A percentile compares a stretch with the other conserved stretches of the same genome.
phyloP scores from a whole-genome alignment of 2,888 invertebrate genomes.

The Aphodius granarius region DNA sequence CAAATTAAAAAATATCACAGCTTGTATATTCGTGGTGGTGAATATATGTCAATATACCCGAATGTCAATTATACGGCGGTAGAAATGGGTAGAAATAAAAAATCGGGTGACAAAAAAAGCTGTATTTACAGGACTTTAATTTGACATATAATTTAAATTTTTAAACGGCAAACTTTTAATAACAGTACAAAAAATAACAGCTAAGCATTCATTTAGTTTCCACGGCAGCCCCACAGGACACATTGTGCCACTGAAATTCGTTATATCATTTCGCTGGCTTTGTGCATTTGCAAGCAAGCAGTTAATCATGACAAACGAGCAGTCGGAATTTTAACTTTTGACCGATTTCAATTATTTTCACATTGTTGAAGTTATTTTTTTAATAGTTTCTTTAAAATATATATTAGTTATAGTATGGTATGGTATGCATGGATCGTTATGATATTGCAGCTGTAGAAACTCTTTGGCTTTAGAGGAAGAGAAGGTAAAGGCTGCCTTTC shows the following conservation, averaged over 20 bases:
- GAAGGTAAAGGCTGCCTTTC: too few relatives aligned
- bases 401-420: too few relatives aligned
- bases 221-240: not conserved
- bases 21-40: not conserved
- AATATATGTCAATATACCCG: not conserved
- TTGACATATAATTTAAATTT: constrained; percentile 2
- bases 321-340: not conserved
- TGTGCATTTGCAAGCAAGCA: not conserved
- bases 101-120: not conserved
- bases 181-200: constrained; percentile 5
- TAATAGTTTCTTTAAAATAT: too few relatives aligned
- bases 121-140: not conserved
- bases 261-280: not conserved
- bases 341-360: not conserved
- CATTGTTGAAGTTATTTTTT: not conserved
- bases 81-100: too few relatives aligned
- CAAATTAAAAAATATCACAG: not conserved
- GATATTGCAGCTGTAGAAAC: too few relatives aligned
- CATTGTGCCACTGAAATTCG: not conserved
- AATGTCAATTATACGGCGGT: not conserved
- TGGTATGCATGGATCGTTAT: too few relatives aligned
- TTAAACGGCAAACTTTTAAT: constrained; percentile 9
- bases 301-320: not conserved
- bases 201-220: not conserved
- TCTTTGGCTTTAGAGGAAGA: too few relatives aligned